Percentiles rank a stretch among this genome's conserved stretches.
These are phyloP conservation scores for Luperina nickerlii DNA, from an alignment of 2,888 invertebrate species.

Conservation along the genomic window DNA sequence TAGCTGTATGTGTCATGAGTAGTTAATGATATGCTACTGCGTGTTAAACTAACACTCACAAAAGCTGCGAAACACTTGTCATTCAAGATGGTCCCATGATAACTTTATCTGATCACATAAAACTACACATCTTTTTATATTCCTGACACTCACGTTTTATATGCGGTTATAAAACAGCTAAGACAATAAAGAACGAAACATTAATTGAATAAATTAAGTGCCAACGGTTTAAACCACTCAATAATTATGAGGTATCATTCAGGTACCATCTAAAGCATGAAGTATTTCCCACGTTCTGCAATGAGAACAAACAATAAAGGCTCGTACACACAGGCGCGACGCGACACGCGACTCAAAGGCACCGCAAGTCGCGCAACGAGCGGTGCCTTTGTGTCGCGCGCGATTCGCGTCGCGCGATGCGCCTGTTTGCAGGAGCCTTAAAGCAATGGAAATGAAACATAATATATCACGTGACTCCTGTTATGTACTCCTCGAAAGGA, in stretches of 20 bases:
- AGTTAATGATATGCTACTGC: conserved; percentile 18
- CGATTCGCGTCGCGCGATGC: no score
- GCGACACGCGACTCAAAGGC: no score
- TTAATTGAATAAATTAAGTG: conserved; percentile 58
- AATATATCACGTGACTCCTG: not conserved
- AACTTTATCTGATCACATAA: conserved; percentile 50
- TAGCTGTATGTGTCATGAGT: not conserved
- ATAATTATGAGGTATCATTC: conserved; percentile 25
- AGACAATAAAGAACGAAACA: conserved; percentile 52
- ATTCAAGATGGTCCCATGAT: conserved; percentile 49
- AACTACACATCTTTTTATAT: conserved; percentile 42
- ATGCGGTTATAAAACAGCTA: conserved; percentile 50
- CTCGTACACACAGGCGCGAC: no score
- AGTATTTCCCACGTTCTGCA: conserved; percentile 4
- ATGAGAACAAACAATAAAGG: not conserved
- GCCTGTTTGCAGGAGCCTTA: no score
- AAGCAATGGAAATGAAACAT: no score
- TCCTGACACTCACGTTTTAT: conserved; percentile 49
- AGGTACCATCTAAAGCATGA: conserved; percentile 10
- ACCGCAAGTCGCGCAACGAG: no score
- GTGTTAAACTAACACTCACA: conserved; percentile 16
- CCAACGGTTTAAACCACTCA: conserved; percentile 29
- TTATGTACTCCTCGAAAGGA: not conserved
- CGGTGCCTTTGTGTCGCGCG: no score
- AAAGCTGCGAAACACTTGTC: conserved; percentile 34